phyloP scores from a whole-genome alignment of 2,888 invertebrate species.

The Drosophila lutescens region DNA sequence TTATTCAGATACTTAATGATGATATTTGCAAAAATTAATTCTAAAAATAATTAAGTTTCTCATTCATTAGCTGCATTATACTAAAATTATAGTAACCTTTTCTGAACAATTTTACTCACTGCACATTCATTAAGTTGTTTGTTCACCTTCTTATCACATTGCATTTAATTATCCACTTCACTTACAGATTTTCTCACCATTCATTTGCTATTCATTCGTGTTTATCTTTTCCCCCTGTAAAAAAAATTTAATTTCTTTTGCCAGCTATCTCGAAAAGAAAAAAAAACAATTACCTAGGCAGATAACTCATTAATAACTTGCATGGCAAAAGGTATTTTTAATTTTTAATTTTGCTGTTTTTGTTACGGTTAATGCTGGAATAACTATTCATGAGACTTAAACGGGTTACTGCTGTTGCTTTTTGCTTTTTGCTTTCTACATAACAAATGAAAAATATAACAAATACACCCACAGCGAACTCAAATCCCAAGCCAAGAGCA shows the following conservation, averaged over 20 bases:
- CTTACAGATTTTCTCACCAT: slow-evolving; percentile 28
- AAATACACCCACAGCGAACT: slow-evolving; percentile 37
- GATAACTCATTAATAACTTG: slow-evolving; percentile 44
- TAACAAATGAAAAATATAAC: slow-evolving; percentile 14
- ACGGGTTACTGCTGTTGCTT: slow-evolving; percentile 29
- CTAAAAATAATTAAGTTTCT: not conserved
- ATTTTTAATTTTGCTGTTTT: slow-evolving; percentile 31
- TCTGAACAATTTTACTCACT: not conserved
- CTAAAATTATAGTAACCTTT: not conserved
- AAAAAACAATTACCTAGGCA: slow-evolving; percentile 36
- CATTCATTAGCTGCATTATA: not conserved
- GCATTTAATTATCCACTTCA: slow-evolving; percentile 29
- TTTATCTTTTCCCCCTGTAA: slow-evolving; percentile 3
- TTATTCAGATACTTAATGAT: too few species aligned
- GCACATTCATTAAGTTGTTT: slow-evolving; percentile 24
- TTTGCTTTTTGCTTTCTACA: slow-evolving; percentile 27
- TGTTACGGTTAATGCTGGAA: slow-evolving; percentile 39
- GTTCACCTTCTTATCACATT: slow-evolving; percentile 30
- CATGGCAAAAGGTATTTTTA: slow-evolving; percentile 35
- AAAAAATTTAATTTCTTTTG: slow-evolving; percentile 1
- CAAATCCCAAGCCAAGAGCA: slow-evolving; percentile 16
- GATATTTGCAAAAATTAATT: too few species aligned
- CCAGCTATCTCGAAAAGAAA: slow-evolving; percentile 2
- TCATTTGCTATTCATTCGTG: slow-evolving; percentile 11
- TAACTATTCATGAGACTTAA: slow-evolving; percentile 43